Base-by-base conservation (phyloP, 2,113 vertebrate species). In the Sminthopsis crassicaudata region DNA sequence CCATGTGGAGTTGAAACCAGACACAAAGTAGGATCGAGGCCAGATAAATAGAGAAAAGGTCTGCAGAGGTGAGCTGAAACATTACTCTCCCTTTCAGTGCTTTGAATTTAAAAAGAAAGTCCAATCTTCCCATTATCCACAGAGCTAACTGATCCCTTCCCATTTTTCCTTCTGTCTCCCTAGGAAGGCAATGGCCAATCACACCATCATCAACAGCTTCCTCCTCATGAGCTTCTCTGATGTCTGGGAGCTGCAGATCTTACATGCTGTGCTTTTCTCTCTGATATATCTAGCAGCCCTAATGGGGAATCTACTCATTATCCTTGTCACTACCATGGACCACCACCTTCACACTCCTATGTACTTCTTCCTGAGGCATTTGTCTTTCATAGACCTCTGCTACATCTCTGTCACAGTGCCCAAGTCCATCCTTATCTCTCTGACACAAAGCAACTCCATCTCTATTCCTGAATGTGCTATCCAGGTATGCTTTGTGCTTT, bases 351-450 rank as follows among this genome's bases (percentile, higher is more conserved):
- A 96, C 8, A 96, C 30, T 0, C 93, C 96, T 36, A 97, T 96
- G 96, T 97, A 95, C 46, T 95, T 97, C 52, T 96, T 97, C 46
- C 94, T 97, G 26, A 92, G 90, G 11, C 92, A 97, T 55, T 91
- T 98, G 76, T 95, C 93, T 1, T 92, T 94, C 10, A 9, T 97
- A 76, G 96, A 97, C 8, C 46, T 96, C 1, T 95, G 96, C 48
- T 92, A 95, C 90, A 92, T 96, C 90, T 97, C 97, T 46, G 94
- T 88, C 42, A 97, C 96, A 0, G 30, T 97, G 0, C 96, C 96
- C 52, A 95, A 96, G 91, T 93, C 91, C 46, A 95, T 97, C 24
- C 3, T 93, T 46, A 96, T 94, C 50, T 91, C 91, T 2, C 0
- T 94, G 53, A 92, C 89, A 26, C 89, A 91, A 26, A 92, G 8